Percentiles rank a stretch among this genome's conserved stretches.
Conservation (phyloP, 2,113 vertebrate genomes). For the Lucifuga dentata region DNA sequence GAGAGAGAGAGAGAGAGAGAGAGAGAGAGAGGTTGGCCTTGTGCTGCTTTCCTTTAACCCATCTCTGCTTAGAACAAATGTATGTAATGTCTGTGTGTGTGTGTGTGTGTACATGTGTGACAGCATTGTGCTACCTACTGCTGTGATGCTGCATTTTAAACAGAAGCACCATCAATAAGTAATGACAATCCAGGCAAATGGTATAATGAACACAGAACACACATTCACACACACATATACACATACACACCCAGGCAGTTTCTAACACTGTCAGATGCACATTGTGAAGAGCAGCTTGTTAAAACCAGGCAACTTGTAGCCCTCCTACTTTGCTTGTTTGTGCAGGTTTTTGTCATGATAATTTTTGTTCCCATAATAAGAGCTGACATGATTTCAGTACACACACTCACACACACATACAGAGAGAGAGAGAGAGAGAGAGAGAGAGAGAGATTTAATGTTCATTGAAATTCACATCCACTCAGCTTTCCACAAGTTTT, state of each 20-base stretch:
- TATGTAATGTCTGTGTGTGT: conserved; percentile 6
- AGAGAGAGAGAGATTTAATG: background rate
- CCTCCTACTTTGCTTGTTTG: conserved; percentile 59
- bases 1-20: too few relatives aligned
- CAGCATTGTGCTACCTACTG: conserved; percentile 61
- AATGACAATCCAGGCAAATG: conserved; percentile 57
- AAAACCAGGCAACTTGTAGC: conserved; percentile 50
- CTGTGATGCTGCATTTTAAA: conserved; percentile 72
- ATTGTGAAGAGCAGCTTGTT: conserved; percentile 57
- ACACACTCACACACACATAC: background rate
- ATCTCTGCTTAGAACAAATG: conserved; percentile 26
- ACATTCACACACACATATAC: conserved; percentile 13
- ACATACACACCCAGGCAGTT: background rate
- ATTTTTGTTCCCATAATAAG: conserved; percentile 43
- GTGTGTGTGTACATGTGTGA: conserved; percentile 10
- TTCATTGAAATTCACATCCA: conserved; percentile 17
- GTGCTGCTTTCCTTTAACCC: conserved; percentile 30
- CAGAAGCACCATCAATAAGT: conserved; percentile 68
- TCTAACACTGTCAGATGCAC: conserved; percentile 40
- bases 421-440: background rate
- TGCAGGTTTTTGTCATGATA: conserved; percentile 53
- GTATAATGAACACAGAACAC: conserved; percentile 53
- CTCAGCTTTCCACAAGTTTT: background rate
- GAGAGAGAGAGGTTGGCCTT: conserved; percentile 6
- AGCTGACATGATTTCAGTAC: conserved; percentile 22